Evolutionary conservation across 2,113 vertebrate species (phyloP), one percentile per base, ranked within the genome.

Genomic region (Pipa parva): DNA sequence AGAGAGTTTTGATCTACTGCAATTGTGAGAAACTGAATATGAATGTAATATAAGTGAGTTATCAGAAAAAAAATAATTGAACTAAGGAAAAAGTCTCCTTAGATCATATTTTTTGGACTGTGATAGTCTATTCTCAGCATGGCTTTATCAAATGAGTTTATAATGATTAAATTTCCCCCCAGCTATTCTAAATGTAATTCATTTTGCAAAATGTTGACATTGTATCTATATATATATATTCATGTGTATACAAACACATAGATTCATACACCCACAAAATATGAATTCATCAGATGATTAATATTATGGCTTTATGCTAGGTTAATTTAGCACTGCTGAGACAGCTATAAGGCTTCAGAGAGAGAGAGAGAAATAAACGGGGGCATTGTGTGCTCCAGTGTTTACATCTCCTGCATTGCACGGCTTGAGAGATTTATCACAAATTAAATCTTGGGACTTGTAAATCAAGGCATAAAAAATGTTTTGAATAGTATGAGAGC

Each of bases 321-420:
- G 24, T 61, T 70, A 61, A 61, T 61, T 69, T 54, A 61, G 33
- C 24, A 61, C 66, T 70, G 66, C 66, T 70, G 66, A 70, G 66
- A 70, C 24, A 60, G 49, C 58, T 70, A 60, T 37, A 36, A 39
- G 36, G 58, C 66, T 54, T 21, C 48, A 70, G 58, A 61, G 12
- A 45, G 7, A 54, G n/a, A n/a, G n/a, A n/a, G n/a, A 70, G 58
- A 52, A 33, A 45, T 54, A 25, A 29, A 26, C 10, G n/a, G 22
- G 24, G 66, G 48, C 33, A 59, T 51, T 31, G 17, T 4, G 46
- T 39, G 31, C 18, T 28, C 45, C 26, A 70, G 31, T 70, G 49
- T 61, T 70, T 61, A 70, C 33, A 46, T 54, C 66, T 46, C 66
- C 66, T 70, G 66, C 66, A 25, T 54, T 37, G 66, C 66, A n/a